Percentiles rank a stretch among this genome's conserved stretches.
Evolutionary conservation across 2,888 invertebrate species (phyloP).

Genomic region (Aromia moschata): DNA sequence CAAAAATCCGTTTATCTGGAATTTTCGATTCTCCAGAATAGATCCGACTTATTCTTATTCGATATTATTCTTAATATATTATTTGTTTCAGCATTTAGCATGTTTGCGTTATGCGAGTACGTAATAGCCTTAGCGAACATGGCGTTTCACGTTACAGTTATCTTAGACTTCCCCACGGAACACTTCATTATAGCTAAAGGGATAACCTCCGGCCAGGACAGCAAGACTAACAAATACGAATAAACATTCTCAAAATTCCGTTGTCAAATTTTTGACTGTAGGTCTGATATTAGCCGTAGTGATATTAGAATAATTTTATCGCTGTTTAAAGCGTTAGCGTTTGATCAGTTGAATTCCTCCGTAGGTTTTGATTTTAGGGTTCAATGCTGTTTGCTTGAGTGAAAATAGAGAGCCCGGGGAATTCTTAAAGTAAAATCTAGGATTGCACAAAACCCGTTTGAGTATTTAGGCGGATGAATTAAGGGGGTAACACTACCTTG

Average conservation of each 20-base stretch:
- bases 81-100: slow-evolving; percentile 86
- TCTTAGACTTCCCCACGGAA: slow-evolving; percentile 86
- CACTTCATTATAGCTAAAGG: slow-evolving; percentile 74
- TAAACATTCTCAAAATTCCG: neutral
- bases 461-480: too few relatives aligned
- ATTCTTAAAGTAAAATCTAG: too few relatives aligned
- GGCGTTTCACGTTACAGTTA: slow-evolving; percentile 90
- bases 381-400: too few relatives aligned
- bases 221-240: slow-evolving; percentile 1
- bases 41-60: too few relatives aligned
- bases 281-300: neutral
- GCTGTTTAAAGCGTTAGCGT: too few relatives aligned
- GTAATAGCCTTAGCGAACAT: slow-evolving; percentile 91
- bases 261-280: neutral
- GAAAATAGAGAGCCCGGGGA: too few relatives aligned
- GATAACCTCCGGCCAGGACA: neutral
- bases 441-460: too few relatives aligned
- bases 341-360: too few relatives aligned
- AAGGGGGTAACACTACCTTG: too few relatives aligned
- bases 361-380: too few relatives aligned
- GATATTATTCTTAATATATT: slow-evolving; percentile 3
- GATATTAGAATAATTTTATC: neutral
- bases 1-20: too few relatives aligned
- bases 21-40: too few relatives aligned
- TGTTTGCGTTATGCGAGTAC: slow-evolving; percentile 94